phyloP scores from a whole-genome alignment of 1,140 invertebrate species.

The Aphaenogaster ashmeadi region DNA sequence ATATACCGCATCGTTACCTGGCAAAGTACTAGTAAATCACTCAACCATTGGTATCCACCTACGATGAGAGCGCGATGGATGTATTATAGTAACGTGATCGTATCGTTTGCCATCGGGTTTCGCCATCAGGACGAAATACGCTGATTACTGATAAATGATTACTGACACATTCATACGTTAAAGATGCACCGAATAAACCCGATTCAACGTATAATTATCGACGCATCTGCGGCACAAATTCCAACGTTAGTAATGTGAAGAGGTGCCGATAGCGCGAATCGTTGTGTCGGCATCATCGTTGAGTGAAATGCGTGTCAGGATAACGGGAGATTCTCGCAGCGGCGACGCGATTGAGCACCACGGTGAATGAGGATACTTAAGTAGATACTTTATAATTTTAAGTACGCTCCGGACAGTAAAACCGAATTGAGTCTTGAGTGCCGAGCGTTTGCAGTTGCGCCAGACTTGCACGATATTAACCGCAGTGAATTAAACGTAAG shows the following conservation, averaged over 20 bases:
- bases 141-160: constrained; percentile 40
- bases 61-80: constrained; percentile 18
- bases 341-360: background rate
- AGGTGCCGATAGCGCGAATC: background rate
- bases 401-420: background rate
- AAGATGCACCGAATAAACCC: constrained; percentile 39
- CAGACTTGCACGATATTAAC: background rate
- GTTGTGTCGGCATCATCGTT: background rate
- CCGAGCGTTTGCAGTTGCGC: background rate
- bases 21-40: constrained; percentile 59
- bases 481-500: background rate
- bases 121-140: background rate
- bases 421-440: background rate
- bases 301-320: background rate
- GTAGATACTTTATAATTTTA: constrained; percentile 12
- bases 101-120: constrained; percentile 3
- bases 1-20: constrained; percentile 63
- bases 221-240: constrained; percentile 33
- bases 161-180: constrained; percentile 43
- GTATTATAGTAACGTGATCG: constrained; percentile 24
- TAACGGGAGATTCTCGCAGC: constrained; percentile 9
- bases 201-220: constrained; percentile 22
- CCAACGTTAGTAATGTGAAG: background rate
- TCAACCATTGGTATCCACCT: constrained; percentile 67
- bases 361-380: background rate